phyloP scores from a whole-genome alignment of 2,888 invertebrate species.

The Nematopogon swammerdamellus region DNA sequence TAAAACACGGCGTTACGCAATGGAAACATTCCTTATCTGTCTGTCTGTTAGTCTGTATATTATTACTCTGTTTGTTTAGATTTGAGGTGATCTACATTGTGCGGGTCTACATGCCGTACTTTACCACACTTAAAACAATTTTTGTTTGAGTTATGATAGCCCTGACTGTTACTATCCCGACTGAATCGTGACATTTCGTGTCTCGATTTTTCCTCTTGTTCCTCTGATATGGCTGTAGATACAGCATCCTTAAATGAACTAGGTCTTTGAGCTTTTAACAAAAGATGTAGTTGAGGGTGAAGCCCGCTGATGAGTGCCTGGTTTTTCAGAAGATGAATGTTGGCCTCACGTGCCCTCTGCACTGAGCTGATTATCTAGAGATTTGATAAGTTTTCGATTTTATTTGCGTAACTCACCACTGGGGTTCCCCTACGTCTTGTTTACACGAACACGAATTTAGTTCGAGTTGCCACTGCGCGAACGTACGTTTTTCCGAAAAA shows the following conservation, averaged over 20 bases:
- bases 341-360: conserved; percentile 11
- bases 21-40: background rate
- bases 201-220: conserved; percentile 15
- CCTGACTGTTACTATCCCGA: background rate
- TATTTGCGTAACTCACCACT: conserved; percentile 15
- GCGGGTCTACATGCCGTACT: conserved; percentile 8
- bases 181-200: conserved; percentile 8
- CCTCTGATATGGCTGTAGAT: conserved; percentile 16
- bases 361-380: conserved; percentile 10
- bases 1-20: too few species aligned
- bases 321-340: conserved; percentile 15
- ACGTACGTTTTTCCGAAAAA: conserved; percentile 14
- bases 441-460: conserved; percentile 16
- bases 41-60: background rate
- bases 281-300: conserved; percentile 15
- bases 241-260: conserved; percentile 16
- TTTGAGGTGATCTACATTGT: conserved; percentile 6
- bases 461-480: conserved; percentile 18
- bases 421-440: conserved; percentile 14
- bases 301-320: conserved; percentile 18
- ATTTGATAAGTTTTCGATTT: conserved; percentile 17
- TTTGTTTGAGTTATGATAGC: background rate
- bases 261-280: conserved; percentile 19
- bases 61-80: background rate
- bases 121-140: conserved; percentile 10